phyloP scores from a whole-genome alignment of 1,140 invertebrate species.

The Samia ricini region DNA sequence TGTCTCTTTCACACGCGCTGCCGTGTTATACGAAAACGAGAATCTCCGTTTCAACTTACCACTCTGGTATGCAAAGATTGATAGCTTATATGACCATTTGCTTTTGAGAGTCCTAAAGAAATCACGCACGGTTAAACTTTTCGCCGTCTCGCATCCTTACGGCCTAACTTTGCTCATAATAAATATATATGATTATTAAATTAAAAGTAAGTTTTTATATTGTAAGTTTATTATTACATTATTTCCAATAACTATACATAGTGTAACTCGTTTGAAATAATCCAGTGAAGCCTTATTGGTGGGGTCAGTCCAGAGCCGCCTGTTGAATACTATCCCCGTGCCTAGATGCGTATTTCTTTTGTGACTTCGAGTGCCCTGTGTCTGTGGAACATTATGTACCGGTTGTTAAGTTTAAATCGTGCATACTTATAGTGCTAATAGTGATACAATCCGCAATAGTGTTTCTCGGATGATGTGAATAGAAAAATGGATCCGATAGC shows the following conservation, averaged over 20 bases:
- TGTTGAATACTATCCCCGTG: conserved; percentile 31
- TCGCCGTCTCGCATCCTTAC: conserved; percentile 72
- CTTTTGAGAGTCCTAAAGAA: conserved; percentile 72
- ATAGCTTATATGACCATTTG: conserved; percentile 77
- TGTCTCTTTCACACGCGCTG: conserved; percentile 62
- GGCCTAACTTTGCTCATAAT: conserved; percentile 38
- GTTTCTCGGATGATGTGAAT: conserved; percentile 48
- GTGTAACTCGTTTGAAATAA: conserved; percentile 44
- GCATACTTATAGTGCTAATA: conserved; percentile 26
- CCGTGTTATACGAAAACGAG: conserved; percentile 22
- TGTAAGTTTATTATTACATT: conserved; percentile 44
- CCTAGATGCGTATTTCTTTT: conserved; percentile 31
- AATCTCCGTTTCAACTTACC: conserved; percentile 63
- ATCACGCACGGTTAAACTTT: conserved; percentile 76
- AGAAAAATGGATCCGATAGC: conserved; percentile 67
- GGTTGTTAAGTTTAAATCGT: conserved; percentile 23
- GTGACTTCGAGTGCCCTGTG: conserved; percentile 21
- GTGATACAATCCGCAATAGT: conserved; percentile 2
- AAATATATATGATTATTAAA: not conserved
- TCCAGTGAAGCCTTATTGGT: conserved; percentile 44
- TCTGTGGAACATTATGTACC: conserved; percentile 14
- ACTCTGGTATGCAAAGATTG: conserved; percentile 78
- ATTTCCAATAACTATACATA: conserved; percentile 30
- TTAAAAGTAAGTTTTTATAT: conserved; percentile 10
- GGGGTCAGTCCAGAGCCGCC: conserved; percentile 31